These are phyloP conservation scores for Epirrita christyi DNA, from an alignment of 2,888 invertebrate species.

Conservation along the genomic window DNA sequence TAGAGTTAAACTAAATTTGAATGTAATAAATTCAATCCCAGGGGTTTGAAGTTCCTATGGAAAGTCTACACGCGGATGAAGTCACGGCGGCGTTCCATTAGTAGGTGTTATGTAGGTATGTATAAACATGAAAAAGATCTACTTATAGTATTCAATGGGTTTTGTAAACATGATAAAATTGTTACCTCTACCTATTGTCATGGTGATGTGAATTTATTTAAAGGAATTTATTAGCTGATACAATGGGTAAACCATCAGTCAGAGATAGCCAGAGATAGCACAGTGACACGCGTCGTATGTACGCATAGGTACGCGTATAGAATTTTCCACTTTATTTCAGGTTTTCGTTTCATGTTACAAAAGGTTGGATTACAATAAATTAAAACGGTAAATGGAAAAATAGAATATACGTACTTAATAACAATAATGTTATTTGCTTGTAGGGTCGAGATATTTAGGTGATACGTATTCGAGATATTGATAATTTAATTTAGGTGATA, in stretches of 20 bases:
- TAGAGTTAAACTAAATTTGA: too few relatives aligned
- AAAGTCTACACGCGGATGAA: too few relatives aligned
- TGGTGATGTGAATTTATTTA: slow-evolving; percentile 20
- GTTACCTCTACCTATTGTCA: slow-evolving; percentile 12
- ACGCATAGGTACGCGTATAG: neutral
- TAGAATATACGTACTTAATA: neutral
- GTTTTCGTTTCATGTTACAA: neutral
- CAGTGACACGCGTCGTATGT: slow-evolving; percentile 16
- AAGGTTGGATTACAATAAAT: neutral
- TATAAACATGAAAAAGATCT: neutral
- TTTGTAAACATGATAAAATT: slow-evolving; percentile 1
- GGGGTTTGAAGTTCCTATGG: too few relatives aligned
- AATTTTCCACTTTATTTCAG: slow-evolving; percentile 13
- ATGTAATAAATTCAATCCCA: too few relatives aligned
- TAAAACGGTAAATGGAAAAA: too few relatives aligned
- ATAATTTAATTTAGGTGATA: too few relatives aligned
- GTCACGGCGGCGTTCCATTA: too few relatives aligned
- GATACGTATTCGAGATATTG: too few relatives aligned
- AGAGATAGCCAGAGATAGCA: slow-evolving; percentile 3
- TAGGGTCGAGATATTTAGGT: too few relatives aligned
- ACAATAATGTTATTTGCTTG: neutral
- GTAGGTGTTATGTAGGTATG: too few relatives aligned
- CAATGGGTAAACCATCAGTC: slow-evolving; percentile 24
- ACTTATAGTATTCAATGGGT: neutral
- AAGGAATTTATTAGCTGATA: slow-evolving; percentile 1